Evolutionary conservation across 2,888 invertebrate genomes (phyloP).

Genomic region (Agelastica alni): DNA sequence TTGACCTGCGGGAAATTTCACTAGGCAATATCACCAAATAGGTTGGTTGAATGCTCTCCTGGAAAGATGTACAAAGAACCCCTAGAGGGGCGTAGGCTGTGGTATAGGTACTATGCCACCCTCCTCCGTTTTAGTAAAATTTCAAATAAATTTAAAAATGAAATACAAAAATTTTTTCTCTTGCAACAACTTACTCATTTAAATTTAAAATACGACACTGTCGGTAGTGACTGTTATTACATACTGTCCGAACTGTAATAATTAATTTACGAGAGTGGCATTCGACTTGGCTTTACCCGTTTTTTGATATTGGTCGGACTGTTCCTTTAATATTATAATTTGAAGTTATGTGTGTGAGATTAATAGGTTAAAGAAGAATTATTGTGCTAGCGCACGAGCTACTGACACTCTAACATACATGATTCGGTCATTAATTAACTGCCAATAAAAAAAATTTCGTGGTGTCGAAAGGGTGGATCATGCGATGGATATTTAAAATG

Average conservation of each 20-base stretch:
- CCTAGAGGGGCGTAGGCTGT: too few relatives aligned
- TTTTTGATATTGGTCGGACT: conserved; percentile 21
- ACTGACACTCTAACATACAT: conserved; percentile 12
- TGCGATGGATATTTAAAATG: background rate
- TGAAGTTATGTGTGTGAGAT: conserved; percentile 27
- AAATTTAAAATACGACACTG: too few relatives aligned
- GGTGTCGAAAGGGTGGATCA: background rate
- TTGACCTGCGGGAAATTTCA: too few relatives aligned
- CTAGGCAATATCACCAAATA: too few relatives aligned
- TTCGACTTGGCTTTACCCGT: conserved; percentile 21
- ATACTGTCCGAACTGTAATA: conserved; percentile 10
- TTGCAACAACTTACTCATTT: too few relatives aligned
- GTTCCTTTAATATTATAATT: conserved; percentile 25
- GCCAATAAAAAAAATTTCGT: conserved; percentile 3
- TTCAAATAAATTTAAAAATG: too few relatives aligned
- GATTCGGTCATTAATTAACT: conserved; percentile 21
- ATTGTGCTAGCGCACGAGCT: conserved; percentile 14
- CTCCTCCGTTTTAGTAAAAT: too few relatives aligned
- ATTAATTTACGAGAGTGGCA: conserved; percentile 23
- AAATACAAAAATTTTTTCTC: too few relatives aligned
- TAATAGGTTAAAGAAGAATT: conserved; percentile 29
- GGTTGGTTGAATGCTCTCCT: too few relatives aligned
- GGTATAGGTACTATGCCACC: too few relatives aligned
- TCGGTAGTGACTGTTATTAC: conserved; percentile 7
- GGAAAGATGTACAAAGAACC: too few relatives aligned